phyloP scores from a whole-genome alignment of 2,113 vertebrate species.

The Natator depressus region DNA sequence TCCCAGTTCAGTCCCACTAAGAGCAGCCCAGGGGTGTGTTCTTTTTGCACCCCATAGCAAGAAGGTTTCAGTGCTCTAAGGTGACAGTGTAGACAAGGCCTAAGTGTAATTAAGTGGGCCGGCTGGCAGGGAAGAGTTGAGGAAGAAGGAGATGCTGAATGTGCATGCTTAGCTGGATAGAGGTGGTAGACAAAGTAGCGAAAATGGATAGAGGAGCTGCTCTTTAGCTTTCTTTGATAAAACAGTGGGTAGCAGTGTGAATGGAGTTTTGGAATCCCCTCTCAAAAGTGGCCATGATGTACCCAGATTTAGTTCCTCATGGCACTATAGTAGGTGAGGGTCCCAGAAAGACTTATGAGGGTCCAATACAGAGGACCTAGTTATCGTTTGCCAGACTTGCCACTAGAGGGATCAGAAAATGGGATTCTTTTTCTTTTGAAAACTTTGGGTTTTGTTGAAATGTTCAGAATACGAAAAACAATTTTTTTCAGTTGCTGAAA shows the following conservation, averaged over 20 bases:
- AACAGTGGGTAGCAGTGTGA: slow-evolving; percentile 11
- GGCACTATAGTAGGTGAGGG: slow-evolving; percentile 31
- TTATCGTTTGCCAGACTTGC: neutral
- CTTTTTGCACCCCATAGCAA: too few species aligned
- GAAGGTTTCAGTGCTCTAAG: too few species aligned
- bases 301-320: slow-evolving; percentile 40
- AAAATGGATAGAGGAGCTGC: neutral
- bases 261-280: slow-evolving; percentile 12
- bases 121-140: neutral
- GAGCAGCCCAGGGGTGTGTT: neutral
- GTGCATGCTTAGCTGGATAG: neutral
- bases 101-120: neutral
- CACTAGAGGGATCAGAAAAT: neutral
- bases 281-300: slow-evolving; percentile 24
- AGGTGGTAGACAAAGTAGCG: neutral
- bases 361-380: neutral
- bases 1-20: slow-evolving; percentile 1
- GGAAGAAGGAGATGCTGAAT: neutral
- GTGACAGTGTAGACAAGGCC: too few species aligned
- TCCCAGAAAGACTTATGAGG: slow-evolving; percentile 38
- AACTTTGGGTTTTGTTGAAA: neutral
- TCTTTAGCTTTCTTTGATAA: neutral
- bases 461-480: neutral
- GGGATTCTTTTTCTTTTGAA: neutral
- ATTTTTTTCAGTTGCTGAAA: neutral